Base-by-base conservation (phyloP, 2,113 vertebrate genomes). In the Nerophis lumbriciformis region DNA sequence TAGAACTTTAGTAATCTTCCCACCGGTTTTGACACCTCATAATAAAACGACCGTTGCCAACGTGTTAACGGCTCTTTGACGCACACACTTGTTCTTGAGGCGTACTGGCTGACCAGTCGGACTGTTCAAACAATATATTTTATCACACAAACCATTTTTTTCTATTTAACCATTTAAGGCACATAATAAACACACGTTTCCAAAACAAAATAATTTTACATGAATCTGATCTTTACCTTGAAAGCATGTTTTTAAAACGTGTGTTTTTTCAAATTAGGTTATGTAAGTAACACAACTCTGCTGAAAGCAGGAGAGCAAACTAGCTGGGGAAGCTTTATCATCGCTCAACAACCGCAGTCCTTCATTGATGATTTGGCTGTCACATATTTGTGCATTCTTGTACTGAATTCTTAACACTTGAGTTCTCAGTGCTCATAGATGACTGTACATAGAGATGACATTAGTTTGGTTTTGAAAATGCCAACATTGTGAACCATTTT, bases 21-120 rank as follows among this genome's bases (percentile, higher is more conserved):
- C 59, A 37, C 63, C 55, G 53, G 66, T 39, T 66, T 61, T 76
- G 69, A 61, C 74, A 84, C 67, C 68, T 83, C 61, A n/a, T 72
- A 28, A 76, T 74, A 75, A 64, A 63, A n/a, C 1, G 7, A 54
- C 15, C 50, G 9, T 48, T 66, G 53, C 52, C n/a, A 28, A 72
- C 58, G 75, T 2, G 72, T 76, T 83, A 77, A 82, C 72, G 65
- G 70, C 16, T 51, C 45, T 50, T 44, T 6, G 60, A 76, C 66
- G 69, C 68, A 64, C 73, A 72, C 68, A 58, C 50, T 54, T 12
- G 35, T 65, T 57, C 62, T 63, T 1, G 49, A 47, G 69, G 61
- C 68, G 61, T 58, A 66, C 50, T 61, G 65, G 19, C 57, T 61
- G 59, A 62, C 53, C 70, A 47, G 19, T 36, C 45, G 10, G 44